Base-by-base conservation (phyloP, 2,888 invertebrate species). In the Pseudolycoriella hygida region DNA sequence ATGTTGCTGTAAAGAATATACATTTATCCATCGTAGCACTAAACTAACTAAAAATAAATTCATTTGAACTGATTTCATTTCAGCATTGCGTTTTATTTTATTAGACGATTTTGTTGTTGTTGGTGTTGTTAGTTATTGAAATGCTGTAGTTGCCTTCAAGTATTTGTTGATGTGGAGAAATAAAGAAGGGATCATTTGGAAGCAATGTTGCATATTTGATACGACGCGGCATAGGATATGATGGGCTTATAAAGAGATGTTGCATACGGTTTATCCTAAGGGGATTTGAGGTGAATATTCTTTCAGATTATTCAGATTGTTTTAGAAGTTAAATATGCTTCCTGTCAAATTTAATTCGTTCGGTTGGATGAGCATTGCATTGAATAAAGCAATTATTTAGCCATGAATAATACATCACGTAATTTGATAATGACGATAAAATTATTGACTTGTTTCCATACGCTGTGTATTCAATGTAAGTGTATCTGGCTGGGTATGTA, bases 201-300 rank as follows among this genome's bases (percentile, higher is more conserved):
- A 12, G 12, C 15, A 14, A 34, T 34, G 15, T 14, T 34, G 15
- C 34, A 34, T 34, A 14, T 14, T 25, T 25, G 25, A 25, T 25
- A 25, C 8, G 25, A 25, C 8, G 8, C 8, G 25, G 25, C 5
- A 25, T 25, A 25, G 25, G 25, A 25, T 25, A 25, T 34, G 34
- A 14, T 14, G 15, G n/a, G 34, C 15, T 14, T 34, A 14, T 34
- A 34, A 34, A 14, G 8, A 34, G 15, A 34, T 12, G 34, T 5
- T 34, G 34, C 12, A 34, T 34, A 14, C 15, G 34, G 12, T 34
- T 44, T 25, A 31, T 39, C 44, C 40, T 44, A 40, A 44, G 44
- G 44, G 44, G 44, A 44, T 44, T 44, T 44, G 44, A 44, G 44
- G 44, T 44, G 40, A 44, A 44, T 44, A 38, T 44, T 40, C 40